A percentile compares a stretch with the other conserved stretches of the same genome.
Conservation (phyloP, 2,797 vertebrate genomes). For the Paratrypauchen microcephalus region DNA sequence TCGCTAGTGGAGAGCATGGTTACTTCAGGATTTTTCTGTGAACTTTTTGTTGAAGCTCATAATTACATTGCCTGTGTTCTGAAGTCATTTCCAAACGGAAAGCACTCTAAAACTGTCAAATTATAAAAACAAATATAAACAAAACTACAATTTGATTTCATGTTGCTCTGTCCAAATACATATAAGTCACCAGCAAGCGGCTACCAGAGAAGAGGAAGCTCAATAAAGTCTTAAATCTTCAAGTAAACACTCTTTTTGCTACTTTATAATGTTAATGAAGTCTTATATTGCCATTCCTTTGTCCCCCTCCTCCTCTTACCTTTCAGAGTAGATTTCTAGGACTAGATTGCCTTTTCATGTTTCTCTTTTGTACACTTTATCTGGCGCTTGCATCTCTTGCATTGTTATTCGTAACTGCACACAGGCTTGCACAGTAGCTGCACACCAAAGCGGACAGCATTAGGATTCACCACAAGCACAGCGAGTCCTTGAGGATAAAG, state of each 20-base stretch:
- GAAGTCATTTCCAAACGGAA: neutral
- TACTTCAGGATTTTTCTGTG: conserved; percentile 9
- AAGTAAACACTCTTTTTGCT: too few species aligned
- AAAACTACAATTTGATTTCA: neutral
- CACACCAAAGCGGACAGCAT: conserved; percentile 11
- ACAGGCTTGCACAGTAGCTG: neutral
- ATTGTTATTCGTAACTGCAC: conserved; percentile 8
- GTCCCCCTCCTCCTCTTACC: too few species aligned
- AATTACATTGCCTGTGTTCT: neutral
- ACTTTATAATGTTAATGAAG: too few species aligned
- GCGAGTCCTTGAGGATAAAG: conserved; percentile 19
- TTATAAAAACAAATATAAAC: neutral
- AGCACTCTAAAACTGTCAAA: neutral
- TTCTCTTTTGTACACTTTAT: conserved; percentile 25
- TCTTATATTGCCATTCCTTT: neutral
- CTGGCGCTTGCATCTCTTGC: conserved; percentile 22
- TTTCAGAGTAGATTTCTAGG: conserved; percentile 12
- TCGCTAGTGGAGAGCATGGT: conserved; percentile 44
- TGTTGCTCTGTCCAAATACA: neutral
- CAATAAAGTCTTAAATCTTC: neutral
- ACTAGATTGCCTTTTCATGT: conserved; percentile 22
- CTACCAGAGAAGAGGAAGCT: neutral
- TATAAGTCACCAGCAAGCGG: neutral
- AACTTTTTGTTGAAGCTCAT: neutral
- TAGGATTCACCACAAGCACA: conserved; percentile 31